Base-by-base conservation (phyloP, 2,113 vertebrate species). In the Cyanoliseus patagonus region DNA sequence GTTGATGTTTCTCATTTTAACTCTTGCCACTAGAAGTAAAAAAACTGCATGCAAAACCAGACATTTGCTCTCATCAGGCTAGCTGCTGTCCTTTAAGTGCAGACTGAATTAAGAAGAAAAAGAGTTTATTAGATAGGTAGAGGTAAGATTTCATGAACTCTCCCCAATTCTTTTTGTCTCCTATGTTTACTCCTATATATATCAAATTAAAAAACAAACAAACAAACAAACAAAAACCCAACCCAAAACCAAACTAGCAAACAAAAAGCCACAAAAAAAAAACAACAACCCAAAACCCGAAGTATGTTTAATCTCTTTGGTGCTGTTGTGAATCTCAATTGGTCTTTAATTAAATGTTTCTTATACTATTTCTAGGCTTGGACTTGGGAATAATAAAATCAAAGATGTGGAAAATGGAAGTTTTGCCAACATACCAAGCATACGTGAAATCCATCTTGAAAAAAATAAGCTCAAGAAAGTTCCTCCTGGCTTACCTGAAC, bases 381-480 rank as follows among this genome's bases (percentile, higher is more conserved):
- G 99, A 53, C 97, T 99, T 44, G 98, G 98, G 76, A 99, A 99
- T 90, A 99, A 99, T 95, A 99, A 98, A 97, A 99, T 99, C 94
- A 99, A 99, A 95, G 99, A 96, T 37, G 98, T 99, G 31, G 99
- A 99, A 98, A 99, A 99, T 8, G 99, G 99, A 94, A 99, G 98
- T 87, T 97, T 99, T 24, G 97, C 97, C 86, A 98, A 96, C 88
- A 98, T 98, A 81, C 98, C 99, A 51, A 98, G 97, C n/a, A 49
- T 99, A 92, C 98, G 99, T 59, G 98, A 99, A 97, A 98, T 99
- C 93, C 99, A 99, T 77, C 91, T 99, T 93, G 99, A 99, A 95
- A 99, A 98, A 95, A 99, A 99, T 95, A 99, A 98, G 72, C 97
- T 99, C 90, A 99, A 98, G 94, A 99, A 98, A 94, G 97, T 99